Base-by-base conservation (phyloP, 1,140 invertebrate species). In the Mizuhopecten yessoensis region DNA sequence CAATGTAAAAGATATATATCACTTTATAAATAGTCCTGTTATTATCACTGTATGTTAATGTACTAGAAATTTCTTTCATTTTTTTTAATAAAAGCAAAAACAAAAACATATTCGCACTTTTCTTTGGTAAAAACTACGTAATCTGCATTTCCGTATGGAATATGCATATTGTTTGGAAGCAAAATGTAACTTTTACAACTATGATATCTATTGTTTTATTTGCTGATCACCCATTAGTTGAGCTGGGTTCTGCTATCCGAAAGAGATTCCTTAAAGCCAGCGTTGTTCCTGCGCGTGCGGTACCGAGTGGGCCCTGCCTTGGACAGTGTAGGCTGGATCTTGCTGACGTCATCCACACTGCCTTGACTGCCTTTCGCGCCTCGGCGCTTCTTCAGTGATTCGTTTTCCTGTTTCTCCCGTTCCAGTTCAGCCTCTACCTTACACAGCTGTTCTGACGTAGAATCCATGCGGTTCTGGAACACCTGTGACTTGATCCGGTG, bases 401-500 rank as follows among this genome's bases (percentile, higher is more conserved):
- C 89, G n/a, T 91, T 93, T 34, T 93, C 88, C 5, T 90, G 34
- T 87, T 90, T 90, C 75, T 93, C 92, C 88, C 57, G 90, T 20
- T 91, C 87, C 34, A 91, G 34, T 34, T 93, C 89, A n/a, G 75
- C 90, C 33, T 45, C 86, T 34, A 91, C 86, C 33, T 88, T 90
- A 17, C 7, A n/a, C 75, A 91, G 42, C 36, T 93, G 91, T 10
- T 23, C 75, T 0, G 88, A 90, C 7, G 88, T 89, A 36, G 42
- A 87, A 34, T 90, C 89, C 91, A 92, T 90, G 42, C 92, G 45
- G 20, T 90, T 91, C 86, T 92, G 90, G 45, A 89, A 92, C 23
- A 92, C 91, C 33, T 89, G 86, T n/a, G 92, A 88, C 34, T 92
- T 92, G 15, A 90, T 90, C 3, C 45, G 49, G 34, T 92, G 88